phyloP scores from a whole-genome alignment of 1,140 invertebrate genomes.

The Atta texana region DNA sequence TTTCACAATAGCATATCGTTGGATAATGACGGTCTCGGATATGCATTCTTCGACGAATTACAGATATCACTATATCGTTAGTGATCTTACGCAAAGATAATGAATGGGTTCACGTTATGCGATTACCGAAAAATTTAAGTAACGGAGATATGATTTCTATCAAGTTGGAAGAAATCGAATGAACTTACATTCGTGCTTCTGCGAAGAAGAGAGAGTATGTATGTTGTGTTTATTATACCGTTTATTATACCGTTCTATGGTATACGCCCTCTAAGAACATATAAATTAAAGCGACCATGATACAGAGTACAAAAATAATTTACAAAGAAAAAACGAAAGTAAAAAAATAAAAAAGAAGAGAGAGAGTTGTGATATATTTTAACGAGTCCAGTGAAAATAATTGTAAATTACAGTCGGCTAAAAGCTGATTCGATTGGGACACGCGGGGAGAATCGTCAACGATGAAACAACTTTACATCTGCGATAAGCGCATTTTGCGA shows the following conservation, averaged over 20 bases:
- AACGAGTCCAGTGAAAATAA: constrained; percentile 9
- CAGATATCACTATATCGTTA: constrained; percentile 18
- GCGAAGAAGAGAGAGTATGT: neutral
- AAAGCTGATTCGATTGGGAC: constrained; percentile 8
- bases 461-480: constrained; percentile 21
- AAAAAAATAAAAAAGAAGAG: neutral
- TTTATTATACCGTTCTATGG: too few species aligned
- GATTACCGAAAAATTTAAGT: constrained; percentile 14
- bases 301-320: too few species aligned
- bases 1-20: neutral
- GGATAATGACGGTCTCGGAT: constrained; percentile 7
- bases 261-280: too few species aligned
- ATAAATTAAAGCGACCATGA: too few species aligned
- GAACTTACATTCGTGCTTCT: constrained; percentile 25
- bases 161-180: constrained; percentile 36
- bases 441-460: neutral
- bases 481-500: neutral
- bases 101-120: neutral
- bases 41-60: neutral
- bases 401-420: constrained; percentile 25
- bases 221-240: too few species aligned
- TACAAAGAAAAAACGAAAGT: too few species aligned
- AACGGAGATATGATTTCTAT: neutral
- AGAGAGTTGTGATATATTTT: constrained; percentile 46
- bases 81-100: constrained; percentile 21